phyloP scores from a whole-genome alignment of 2,888 invertebrate species.

The Phyllotreta striolata region DNA sequence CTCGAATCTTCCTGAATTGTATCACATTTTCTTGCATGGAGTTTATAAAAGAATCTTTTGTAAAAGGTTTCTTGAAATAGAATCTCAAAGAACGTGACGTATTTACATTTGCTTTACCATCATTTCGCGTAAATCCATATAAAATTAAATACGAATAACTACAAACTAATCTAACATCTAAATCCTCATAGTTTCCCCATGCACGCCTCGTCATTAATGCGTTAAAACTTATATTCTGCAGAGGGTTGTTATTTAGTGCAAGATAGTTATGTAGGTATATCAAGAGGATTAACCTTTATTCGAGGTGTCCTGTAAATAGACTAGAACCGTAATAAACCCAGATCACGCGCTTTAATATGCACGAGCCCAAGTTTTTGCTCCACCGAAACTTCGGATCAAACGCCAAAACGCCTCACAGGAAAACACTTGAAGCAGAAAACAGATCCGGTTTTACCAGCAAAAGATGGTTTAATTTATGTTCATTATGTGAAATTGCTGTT shows the following conservation, averaged over 20 bases:
- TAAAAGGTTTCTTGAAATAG: no score
- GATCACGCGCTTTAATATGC: constrained; percentile 19
- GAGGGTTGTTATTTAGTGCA: constrained; percentile 5
- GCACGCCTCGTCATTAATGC: background rate
- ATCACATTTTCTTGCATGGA: no score
- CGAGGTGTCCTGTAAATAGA: constrained; percentile 13
- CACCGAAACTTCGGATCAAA: background rate
- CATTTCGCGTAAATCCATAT: no score
- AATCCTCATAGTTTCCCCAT: no score
- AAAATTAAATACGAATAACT: no score
- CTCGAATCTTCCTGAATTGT: no score
- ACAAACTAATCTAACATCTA: no score
- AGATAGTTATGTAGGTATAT: background rate
- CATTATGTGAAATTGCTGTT: background rate
- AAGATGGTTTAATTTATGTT: background rate
- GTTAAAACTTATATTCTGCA: constrained; percentile 14
- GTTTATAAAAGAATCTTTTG: no score
- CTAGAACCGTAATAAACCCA: constrained; percentile 17
- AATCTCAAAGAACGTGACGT: no score
- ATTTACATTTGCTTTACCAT: no score
- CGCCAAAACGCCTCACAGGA: constrained; percentile 10
- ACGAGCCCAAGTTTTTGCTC: constrained; percentile 14
- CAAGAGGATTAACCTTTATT: constrained; percentile 8
- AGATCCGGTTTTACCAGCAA: constrained; percentile 1
- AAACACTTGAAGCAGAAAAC: constrained; percentile 16